Evolutionary conservation across 2,797 vertebrate genomes (phyloP), one percentile per base, ranked within the genome.

Genomic region (Morus bassanus): DNA sequence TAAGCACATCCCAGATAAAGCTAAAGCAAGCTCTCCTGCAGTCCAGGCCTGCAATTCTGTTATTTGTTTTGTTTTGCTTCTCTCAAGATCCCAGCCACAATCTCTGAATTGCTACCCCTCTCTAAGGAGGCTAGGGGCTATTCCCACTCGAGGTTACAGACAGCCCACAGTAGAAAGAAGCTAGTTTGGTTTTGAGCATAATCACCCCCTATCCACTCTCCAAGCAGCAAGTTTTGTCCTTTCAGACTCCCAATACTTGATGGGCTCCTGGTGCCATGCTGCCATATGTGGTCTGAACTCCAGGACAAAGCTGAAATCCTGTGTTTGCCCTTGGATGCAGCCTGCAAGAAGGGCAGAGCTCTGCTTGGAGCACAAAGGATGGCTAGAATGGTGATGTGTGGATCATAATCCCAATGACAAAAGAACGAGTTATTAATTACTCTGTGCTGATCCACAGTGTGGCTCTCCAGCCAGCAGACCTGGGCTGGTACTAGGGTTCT

Each of bases 211-310:
- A 31, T 18, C 25, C 3, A 2, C 22, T 68, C 41, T 43, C 56
- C 33, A n/a, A 57, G 56, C 33, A n/a, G n/a, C 13, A 24, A 35
- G 33, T 57, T 54, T 35, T 57, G 33, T 23, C 22, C 6, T 31
- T 50, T 57, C 18, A 37, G 27, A 6, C 15, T 59, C 35, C 21
- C 4, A 31, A 1, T 22, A 41, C 14, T 31, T 41, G 19, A 41
- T 57, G n/a, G 41, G 9, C 21, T 69, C 28, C 39, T 0, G 1
- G 27, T 28, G 18, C 13, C 5, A 3, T 28, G 46, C 54, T 60
- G 28, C 46, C 28, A 4, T 22, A 11, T 7, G 23, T 39, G n/a
- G 6, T 63, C 57, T 50, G 23, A n/a, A 25, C 56, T 10, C n/a
- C 27, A n/a, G 35, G 50, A 57, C 28, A 56, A 51, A 93, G 54